phyloP scores from a whole-genome alignment of 2,888 invertebrate species.

The Drosophila melanocephala region DNA sequence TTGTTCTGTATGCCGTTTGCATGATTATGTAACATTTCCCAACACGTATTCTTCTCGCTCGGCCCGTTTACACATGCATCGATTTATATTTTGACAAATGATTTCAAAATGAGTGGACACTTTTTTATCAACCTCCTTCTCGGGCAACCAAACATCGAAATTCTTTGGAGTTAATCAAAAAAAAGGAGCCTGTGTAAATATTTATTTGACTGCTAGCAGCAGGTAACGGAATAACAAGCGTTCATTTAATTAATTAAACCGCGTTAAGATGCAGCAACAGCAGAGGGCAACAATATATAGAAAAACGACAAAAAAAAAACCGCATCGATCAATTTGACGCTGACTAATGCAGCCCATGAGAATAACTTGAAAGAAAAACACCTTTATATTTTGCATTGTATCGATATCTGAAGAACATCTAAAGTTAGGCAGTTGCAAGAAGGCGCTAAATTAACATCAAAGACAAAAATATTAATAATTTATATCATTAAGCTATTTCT shows the following conservation, averaged over 20 bases:
- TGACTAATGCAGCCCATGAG: conserved; percentile 36
- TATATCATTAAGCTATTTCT: too few relatives aligned
- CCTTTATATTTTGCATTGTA: not conserved
- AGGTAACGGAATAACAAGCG: conserved; percentile 36
- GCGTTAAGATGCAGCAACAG: conserved; percentile 60
- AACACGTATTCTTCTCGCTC: conserved; percentile 27
- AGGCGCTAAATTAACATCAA: too few relatives aligned
- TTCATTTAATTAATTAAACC: conserved; percentile 70
- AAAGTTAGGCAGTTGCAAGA: not conserved
- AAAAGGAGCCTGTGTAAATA: conserved; percentile 57
- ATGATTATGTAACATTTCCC: conserved; percentile 73
- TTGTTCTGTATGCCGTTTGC: conserved; percentile 62
- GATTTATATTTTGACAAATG: conserved; percentile 82
- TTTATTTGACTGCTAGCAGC: conserved; percentile 52
- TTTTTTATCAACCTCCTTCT: conserved; percentile 35
- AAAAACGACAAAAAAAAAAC: conserved; percentile 24
- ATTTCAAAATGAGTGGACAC: conserved; percentile 76
- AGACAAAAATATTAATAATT: too few relatives aligned
- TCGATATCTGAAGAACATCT: not conserved
- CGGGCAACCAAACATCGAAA: not conserved
- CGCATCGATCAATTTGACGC: conserved; percentile 30
- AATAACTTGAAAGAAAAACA: not conserved
- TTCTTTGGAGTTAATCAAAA: conserved; percentile 42
- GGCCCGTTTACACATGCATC: conserved; percentile 40
- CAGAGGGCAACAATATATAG: conserved; percentile 34